These are phyloP conservation scores for Rhodeus uyekii DNA, from an alignment of 2,797 vertebrate species.

Conservation along the genomic window DNA sequence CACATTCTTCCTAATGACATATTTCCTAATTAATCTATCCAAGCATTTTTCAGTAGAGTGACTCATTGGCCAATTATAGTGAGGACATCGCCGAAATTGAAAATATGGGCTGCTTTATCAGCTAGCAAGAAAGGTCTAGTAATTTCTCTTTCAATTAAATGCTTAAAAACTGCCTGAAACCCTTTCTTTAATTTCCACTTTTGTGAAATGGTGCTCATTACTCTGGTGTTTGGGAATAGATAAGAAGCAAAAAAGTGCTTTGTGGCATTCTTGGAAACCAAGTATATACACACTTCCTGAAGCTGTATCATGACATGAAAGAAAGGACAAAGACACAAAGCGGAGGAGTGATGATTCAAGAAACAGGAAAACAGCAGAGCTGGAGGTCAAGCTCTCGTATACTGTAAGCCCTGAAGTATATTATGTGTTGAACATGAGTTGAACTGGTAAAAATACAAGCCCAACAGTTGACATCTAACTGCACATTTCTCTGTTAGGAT, in stretches of 20 bases:
- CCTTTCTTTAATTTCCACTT: constrained; percentile 27
- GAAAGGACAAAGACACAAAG: constrained; percentile 8
- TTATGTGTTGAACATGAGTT: background rate
- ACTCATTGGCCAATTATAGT: constrained; percentile 21
- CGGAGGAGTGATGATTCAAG: background rate
- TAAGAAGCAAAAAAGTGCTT: background rate
- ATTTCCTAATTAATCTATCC: constrained; percentile 17
- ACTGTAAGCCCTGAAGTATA: background rate
- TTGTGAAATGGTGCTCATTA: constrained; percentile 5
- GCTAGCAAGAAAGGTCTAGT: constrained; percentile 5
- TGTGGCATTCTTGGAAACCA: background rate
- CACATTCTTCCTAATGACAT: background rate
- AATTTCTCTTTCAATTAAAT: constrained; percentile 42
- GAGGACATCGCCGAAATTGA: background rate
- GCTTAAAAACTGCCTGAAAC: background rate
- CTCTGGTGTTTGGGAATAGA: background rate
- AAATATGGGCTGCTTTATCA: constrained; percentile 3
- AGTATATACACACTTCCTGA: background rate
- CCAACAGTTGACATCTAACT: background rate
- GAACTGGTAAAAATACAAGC: background rate
- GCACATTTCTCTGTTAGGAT: background rate
- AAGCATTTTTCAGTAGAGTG: constrained; percentile 18
- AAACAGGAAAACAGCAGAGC: background rate
- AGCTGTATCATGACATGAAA: constrained; percentile 12
- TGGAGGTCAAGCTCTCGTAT: background rate